Base-by-base conservation (phyloP, 2,113 vertebrate genomes). In the Oryzias curvinotus region DNA sequence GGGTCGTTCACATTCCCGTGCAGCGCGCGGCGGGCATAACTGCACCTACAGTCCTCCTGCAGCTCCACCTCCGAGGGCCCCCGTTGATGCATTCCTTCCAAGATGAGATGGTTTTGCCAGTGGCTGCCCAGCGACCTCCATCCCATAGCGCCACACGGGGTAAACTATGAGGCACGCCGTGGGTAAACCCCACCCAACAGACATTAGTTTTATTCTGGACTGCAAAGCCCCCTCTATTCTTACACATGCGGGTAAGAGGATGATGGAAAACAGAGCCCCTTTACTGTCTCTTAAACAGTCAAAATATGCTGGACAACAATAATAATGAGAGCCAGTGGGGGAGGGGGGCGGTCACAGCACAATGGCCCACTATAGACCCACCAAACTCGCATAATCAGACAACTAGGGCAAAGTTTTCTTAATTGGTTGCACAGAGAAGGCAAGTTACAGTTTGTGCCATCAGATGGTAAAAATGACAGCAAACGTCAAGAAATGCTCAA, bases 101-200 rank as follows among this genome's bases (percentile, higher is more conserved):
- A 64, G 64, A 75, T 55, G 57, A 81, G 78, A 85, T 81, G 66
- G 80, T 77, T 79, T 84, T 71, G 68, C 62, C 62, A 52, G 75
- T 57, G 70, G 81, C 36, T 36, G 12, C 36, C 54, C 62, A 17
- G 67, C 55, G 1, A 77, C 61, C 71, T 62, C 70, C 69, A 78
- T 71, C 77, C 68, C 49, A 65, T 54, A 69, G 75, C 71, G 61
- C 82, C 85, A 76, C 78, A 71, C 71, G 65, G 73, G 74, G 69
- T 48, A 17, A 85, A 59, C 68, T 86, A 81, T 88, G 85, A 87
- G 73, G 75, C 84, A 85, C 87, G 78, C 55, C 62, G 71, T 73
- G 63, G 69, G 61, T 78, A 75, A 79, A 71, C 72, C 54, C 42
- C 30, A 23, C 54, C 36, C 52, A 56, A 43, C 3, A 26, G 7